A percentile compares a stretch with the other conserved stretches of the same genome.
Evolutionary conservation across 1,140 invertebrate species (phyloP).

Genomic region (Cheumatopsyche charites): DNA sequence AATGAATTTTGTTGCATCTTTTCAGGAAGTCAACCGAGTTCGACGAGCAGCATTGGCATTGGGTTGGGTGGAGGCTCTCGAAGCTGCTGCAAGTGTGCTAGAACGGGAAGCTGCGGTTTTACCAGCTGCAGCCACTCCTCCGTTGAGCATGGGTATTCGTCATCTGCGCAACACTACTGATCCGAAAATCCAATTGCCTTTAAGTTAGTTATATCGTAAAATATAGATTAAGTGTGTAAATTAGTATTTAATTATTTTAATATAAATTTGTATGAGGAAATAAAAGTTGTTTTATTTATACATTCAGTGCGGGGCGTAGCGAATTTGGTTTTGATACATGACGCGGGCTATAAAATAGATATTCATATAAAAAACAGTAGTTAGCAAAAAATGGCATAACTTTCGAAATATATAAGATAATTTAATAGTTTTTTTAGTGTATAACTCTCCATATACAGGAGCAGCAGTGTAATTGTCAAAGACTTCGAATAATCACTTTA

Average conservation of each 20-base stretch:
- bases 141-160: constrained; percentile 85
- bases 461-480: too few relatives aligned
- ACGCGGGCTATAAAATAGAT: background rate
- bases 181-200: constrained; percentile 43
- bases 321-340: background rate
- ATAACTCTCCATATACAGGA: too few relatives aligned
- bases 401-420: too few relatives aligned
- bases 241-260: background rate
- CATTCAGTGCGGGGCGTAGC: background rate
- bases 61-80: constrained; percentile 82
- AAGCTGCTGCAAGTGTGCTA: constrained; percentile 78
- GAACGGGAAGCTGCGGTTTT: constrained; percentile 88
- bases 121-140: constrained; percentile 85
- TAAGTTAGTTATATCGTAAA: constrained; percentile 11
- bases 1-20: constrained; percentile 25
- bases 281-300: constrained; percentile 3
- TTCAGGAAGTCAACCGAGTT: constrained; percentile 88
- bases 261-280: background rate
- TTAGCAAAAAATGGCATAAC: too few relatives aligned
- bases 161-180: constrained; percentile 53
- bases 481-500: too few relatives aligned
- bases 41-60: constrained; percentile 86
- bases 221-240: background rate
- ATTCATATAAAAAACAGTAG: background rate
- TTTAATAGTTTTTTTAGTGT: too few relatives aligned